A percentile compares a stretch with the other conserved stretches of the same genome.
These are phyloP conservation scores for Torymus aiolomorphi DNA, from an alignment of 2,888 invertebrate species.

Conservation along the genomic window DNA sequence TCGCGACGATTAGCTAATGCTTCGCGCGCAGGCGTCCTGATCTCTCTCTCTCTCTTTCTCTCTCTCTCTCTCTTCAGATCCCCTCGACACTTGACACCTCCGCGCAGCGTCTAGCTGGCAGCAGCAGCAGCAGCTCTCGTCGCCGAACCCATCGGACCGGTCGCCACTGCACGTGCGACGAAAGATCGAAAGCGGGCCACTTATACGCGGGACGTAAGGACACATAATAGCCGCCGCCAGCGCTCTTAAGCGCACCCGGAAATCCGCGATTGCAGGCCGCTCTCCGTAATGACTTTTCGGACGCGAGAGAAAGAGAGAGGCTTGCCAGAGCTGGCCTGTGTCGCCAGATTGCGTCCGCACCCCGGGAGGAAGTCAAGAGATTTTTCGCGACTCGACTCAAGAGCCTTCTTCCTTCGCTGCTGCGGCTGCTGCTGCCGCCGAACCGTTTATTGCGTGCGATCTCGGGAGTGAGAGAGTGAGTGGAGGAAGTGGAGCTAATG, in stretches of 20 bases:
- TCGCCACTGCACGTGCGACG: background rate
- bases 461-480: background rate
- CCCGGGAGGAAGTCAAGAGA: constrained; percentile 47
- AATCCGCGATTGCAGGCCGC: constrained; percentile 50
- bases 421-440: constrained; percentile 8
- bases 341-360: constrained; percentile 48
- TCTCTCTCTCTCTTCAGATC: background rate
- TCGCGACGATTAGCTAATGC: constrained; percentile 48
- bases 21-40: constrained; percentile 9
- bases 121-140: background rate
- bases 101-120: background rate
- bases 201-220: constrained; percentile 21
- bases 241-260: constrained; percentile 40
- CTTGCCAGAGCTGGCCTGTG: constrained; percentile 18
- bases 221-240: constrained; percentile 11
- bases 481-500: constrained; percentile 13
- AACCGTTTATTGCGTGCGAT: background rate
- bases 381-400: constrained; percentile 53
- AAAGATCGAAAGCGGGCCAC: constrained; percentile 36
- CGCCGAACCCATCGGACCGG: constrained; percentile 8
- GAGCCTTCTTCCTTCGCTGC: constrained; percentile 40
- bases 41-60: constrained; percentile 15
- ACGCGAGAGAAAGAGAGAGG: constrained; percentile 27
- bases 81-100: constrained; percentile 50
- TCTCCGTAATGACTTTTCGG: constrained; percentile 47